These are phyloP conservation scores for Laupala kohalensis DNA, from an alignment of 1,140 invertebrate species.

Conservation along the genomic window DNA sequence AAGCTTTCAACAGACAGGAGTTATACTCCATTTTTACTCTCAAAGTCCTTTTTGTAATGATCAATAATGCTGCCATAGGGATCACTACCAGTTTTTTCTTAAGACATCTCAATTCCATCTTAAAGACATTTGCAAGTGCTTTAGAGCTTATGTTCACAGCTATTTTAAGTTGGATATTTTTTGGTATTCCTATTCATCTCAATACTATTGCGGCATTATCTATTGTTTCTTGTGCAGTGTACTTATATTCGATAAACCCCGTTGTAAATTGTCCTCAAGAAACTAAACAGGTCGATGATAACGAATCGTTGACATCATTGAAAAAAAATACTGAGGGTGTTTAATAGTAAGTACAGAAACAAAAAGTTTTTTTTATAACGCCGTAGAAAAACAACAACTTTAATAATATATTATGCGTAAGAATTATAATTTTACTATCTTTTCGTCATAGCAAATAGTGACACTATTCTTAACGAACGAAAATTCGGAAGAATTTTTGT, in stretches of 20 bases:
- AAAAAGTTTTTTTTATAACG: too few relatives aligned
- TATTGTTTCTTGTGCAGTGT: constrained; percentile 70
- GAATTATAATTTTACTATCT: too few relatives aligned
- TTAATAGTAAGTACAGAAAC: neutral
- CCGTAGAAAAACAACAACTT: too few relatives aligned
- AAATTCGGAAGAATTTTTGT: too few relatives aligned
- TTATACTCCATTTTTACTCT: constrained; percentile 38
- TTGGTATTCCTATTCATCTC: constrained; percentile 70
- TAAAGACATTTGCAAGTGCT: constrained; percentile 92
- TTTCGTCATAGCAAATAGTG: too few relatives aligned
- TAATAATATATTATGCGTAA: too few relatives aligned
- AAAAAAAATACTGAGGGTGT: neutral
- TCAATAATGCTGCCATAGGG: constrained; percentile 83
- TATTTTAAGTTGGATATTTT: constrained; percentile 75
- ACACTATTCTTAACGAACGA: too few relatives aligned
- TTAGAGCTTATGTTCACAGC: constrained; percentile 86
- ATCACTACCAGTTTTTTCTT: constrained; percentile 91
- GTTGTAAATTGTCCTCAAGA: constrained; percentile 48
- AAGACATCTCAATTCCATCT: constrained; percentile 84
- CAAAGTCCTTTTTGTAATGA: constrained; percentile 63
- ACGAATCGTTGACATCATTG: neutral
- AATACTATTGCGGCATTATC: constrained; percentile 72
- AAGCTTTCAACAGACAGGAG: constrained; percentile 42
- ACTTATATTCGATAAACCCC: constrained; percentile 82
- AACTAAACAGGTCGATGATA: constrained; percentile 16